A percentile compares a stretch with the other conserved stretches of the same genome.
These are phyloP conservation scores for Nautilus pompilius DNA, from an alignment of 1,140 invertebrate genomes.

Conservation along the genomic window DNA sequence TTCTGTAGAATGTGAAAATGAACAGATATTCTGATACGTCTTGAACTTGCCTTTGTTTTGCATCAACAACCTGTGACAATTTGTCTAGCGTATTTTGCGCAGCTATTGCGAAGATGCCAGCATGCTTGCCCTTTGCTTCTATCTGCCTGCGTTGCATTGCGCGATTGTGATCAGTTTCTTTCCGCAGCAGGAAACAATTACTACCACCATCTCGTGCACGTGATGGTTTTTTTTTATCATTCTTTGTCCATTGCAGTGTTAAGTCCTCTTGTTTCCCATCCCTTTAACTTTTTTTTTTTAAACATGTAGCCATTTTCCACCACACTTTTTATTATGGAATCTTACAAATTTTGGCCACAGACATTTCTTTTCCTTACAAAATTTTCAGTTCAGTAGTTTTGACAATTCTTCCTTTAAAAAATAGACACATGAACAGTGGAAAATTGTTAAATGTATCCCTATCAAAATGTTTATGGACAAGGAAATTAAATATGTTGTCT, in stretches of 20 bases:
- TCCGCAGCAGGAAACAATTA: too few relatives aligned
- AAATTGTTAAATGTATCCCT: too few relatives aligned
- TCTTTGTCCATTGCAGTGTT: conserved; percentile 12
- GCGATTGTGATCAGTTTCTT: conserved; percentile 5
- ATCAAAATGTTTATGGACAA: too few relatives aligned
- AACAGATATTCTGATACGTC: conserved; percentile 3
- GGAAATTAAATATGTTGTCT: too few relatives aligned
- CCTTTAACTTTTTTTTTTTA: conserved; percentile 4
- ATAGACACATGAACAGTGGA: too few relatives aligned
- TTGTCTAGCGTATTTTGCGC: conserved; percentile 6
- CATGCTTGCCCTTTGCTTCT: conserved; percentile 4
- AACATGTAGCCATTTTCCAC: conserved; percentile 6
- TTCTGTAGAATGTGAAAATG: conserved; percentile 2
- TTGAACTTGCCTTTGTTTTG: conserved; percentile 6
- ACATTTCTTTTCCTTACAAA: too few relatives aligned
- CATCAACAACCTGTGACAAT: conserved; percentile 2
- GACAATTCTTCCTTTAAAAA: too few relatives aligned
- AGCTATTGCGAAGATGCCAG: conserved; percentile 4
- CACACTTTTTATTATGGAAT: too few relatives aligned
- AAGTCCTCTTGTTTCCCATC: conserved; percentile 2
- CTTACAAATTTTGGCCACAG: too few relatives aligned
- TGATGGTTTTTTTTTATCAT: too few relatives aligned
- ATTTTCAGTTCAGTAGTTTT: too few relatives aligned
- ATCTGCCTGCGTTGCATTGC: not conserved
- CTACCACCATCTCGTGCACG: too few relatives aligned